A percentile compares a stretch with the other conserved stretches of the same genome.
Conservation (phyloP, 2,888 invertebrate species). For the Masnerella sp. region DNA sequence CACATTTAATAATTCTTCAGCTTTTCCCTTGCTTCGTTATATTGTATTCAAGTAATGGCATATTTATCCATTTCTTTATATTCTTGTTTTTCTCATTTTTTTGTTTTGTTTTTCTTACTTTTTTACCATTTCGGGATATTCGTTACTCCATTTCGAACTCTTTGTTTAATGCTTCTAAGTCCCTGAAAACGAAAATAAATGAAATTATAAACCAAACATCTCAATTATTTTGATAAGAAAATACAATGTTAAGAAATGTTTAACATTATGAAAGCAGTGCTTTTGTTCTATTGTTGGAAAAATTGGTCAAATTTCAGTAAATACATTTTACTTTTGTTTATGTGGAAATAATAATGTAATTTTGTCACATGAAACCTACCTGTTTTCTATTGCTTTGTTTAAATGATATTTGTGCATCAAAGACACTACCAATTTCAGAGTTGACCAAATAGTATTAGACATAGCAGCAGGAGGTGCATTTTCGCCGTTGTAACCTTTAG, state of each 20-base stretch:
- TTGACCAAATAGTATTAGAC: conserved; percentile 97
- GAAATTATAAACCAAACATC: too few species aligned
- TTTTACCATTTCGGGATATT: neutral
- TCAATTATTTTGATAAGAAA: too few species aligned
- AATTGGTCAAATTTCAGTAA: too few species aligned
- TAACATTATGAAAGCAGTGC: too few species aligned
- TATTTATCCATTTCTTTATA: neutral
- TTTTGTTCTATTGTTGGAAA: too few species aligned
- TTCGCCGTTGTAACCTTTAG: conserved; percentile 79
- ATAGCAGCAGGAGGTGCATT: conserved; percentile 80
- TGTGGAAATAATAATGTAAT: conserved; percentile 14
- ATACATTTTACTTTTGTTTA: too few species aligned
- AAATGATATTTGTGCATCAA: conserved; percentile 84
- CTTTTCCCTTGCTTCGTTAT: too few species aligned
- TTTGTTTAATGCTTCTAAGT: conserved; percentile 75
- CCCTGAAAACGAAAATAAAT: conserved; percentile 67
- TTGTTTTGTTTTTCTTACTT: neutral
- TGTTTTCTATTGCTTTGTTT: conserved; percentile 79
- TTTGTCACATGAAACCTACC: too few species aligned
- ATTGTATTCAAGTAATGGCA: too few species aligned
- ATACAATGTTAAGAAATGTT: too few species aligned
- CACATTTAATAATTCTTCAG: too few species aligned
- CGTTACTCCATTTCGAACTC: conserved; percentile 75
- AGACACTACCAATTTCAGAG: conserved; percentile 91
- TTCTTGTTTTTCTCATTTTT: neutral